Percentiles rank a stretch among this genome's conserved stretches.
Conservation (phyloP, 1,140 invertebrate species). For the Dinothrombium tinctorium region DNA sequence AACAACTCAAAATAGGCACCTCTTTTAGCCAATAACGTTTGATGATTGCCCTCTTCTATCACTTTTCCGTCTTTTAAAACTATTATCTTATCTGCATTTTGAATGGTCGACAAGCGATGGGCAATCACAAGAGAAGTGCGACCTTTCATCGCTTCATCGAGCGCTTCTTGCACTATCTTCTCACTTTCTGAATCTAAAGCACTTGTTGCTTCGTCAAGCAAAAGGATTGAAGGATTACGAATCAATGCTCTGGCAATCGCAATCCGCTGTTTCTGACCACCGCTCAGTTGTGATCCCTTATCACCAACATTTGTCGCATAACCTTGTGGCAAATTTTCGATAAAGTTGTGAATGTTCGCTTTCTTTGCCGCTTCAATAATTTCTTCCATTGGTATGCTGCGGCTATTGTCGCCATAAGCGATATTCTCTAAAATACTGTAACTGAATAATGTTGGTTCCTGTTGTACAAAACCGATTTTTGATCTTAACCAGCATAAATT, state of each 20-base stretch:
- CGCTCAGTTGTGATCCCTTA: conserved; percentile 51
- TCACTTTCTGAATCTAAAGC: conserved; percentile 20
- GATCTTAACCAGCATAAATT: conserved; percentile 64
- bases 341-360: conserved; percentile 78
- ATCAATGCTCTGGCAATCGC: conserved; percentile 70
- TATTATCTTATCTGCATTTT: conserved; percentile 44
- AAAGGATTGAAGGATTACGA: conserved; percentile 49
- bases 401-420: conserved; percentile 44
- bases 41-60: conserved; percentile 55
- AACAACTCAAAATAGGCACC: conserved; percentile 42
- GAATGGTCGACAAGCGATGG: conserved; percentile 46
- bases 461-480: conserved; percentile 80
- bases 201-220: conserved; percentile 53
- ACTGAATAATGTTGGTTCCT: conserved; percentile 92
- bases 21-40: conserved; percentile 40
- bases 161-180: conserved; percentile 29
- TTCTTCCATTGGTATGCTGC: conserved; percentile 30
- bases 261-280: conserved; percentile 72
- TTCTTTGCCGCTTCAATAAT: conserved; percentile 47
- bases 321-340: conserved; percentile 49
- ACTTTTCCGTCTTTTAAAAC: conserved; percentile 49
- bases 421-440: conserved; percentile 87
- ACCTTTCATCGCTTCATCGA: conserved; percentile 48
- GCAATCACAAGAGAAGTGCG: conserved; percentile 67
- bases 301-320: conserved; percentile 74